Evolutionary conservation across 1,140 invertebrate genomes (phyloP).

Genomic region (Drosophila bocki): DNA sequence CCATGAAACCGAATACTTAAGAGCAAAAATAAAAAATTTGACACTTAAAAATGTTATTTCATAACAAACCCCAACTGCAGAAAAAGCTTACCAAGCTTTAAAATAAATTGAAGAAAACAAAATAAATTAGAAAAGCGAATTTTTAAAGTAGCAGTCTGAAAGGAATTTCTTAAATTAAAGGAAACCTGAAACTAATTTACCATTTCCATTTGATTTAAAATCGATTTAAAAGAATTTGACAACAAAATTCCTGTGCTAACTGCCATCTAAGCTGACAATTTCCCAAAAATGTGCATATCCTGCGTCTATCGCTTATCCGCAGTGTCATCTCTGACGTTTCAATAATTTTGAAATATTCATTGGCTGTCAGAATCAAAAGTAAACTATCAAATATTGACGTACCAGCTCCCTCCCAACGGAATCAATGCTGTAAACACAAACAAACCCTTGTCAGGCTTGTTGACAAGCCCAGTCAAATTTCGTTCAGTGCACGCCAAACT

Average conservation of each 20-base stretch:
- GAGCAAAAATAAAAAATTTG: constrained; percentile 4
- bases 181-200: not conserved
- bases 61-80: not conserved
- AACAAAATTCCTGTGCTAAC: not conserved
- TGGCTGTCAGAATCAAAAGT: constrained; percentile 43
- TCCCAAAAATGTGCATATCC: not conserved
- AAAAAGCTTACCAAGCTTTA: not conserved
- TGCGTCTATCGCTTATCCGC: not conserved
- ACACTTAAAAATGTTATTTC: constrained; percentile 3
- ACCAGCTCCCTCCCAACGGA: constrained; percentile 2
- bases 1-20: not conserved
- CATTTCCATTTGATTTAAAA: not conserved
- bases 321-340: constrained; percentile 19
- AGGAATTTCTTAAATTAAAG: not conserved
- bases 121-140: not conserved
- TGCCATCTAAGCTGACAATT: constrained; percentile 1
- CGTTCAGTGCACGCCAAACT: constrained; percentile 58
- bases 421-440: constrained; percentile 36
- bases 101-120: not conserved
- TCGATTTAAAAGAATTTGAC: no score
- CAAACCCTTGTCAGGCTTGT: constrained; percentile 15
- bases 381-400: constrained; percentile 47
- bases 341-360: constrained; percentile 37
- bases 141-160: not conserved
- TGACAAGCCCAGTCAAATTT: constrained; percentile 46